These are phyloP conservation scores for Lycaon pictus DNA, from an alignment of 2,113 vertebrate genomes.

Conservation along the genomic window DNA sequence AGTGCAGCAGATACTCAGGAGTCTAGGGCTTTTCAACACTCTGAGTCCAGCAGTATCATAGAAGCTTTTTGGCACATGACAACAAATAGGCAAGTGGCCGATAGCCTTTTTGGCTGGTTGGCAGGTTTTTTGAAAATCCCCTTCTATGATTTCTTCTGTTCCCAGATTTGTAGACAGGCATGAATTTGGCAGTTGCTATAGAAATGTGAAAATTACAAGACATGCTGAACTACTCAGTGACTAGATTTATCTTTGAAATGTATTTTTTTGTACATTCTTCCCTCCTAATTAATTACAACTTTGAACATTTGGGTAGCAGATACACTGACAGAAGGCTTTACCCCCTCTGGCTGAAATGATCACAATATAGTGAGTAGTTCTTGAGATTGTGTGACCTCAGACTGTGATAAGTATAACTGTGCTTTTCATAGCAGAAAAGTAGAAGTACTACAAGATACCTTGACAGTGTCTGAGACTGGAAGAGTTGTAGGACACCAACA, in stretches of 20 bases:
- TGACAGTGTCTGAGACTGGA: not conserved
- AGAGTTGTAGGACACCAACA: not conserved
- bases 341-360: constrained; percentile 71
- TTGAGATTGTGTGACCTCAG: constrained; percentile 69
- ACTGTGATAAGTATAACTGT: constrained; percentile 63
- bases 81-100: constrained; percentile 2
- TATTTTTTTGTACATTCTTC: constrained; percentile 62
- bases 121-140: not conserved
- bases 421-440: constrained; percentile 55
- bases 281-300: constrained; percentile 77
- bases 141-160: constrained; percentile 52
- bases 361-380: constrained; percentile 77
- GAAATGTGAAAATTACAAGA: constrained; percentile 73
- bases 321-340: constrained; percentile 69
- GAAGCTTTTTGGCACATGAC: not conserved
- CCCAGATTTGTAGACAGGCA: constrained; percentile 49
- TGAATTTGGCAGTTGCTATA: constrained; percentile 72
- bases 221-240: constrained; percentile 45
- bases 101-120: not conserved
- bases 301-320: constrained; percentile 70
- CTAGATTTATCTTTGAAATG: constrained; percentile 77
- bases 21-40: not conserved
- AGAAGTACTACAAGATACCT: constrained; percentile 13
- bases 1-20: not conserved
- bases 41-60: not conserved